A percentile compares a stretch with the other conserved stretches of the same genome.
Conservation (phyloP, 30 jellyfish, hydroid and myxozoan species). For the Cassiopea xamachana region DNA sequence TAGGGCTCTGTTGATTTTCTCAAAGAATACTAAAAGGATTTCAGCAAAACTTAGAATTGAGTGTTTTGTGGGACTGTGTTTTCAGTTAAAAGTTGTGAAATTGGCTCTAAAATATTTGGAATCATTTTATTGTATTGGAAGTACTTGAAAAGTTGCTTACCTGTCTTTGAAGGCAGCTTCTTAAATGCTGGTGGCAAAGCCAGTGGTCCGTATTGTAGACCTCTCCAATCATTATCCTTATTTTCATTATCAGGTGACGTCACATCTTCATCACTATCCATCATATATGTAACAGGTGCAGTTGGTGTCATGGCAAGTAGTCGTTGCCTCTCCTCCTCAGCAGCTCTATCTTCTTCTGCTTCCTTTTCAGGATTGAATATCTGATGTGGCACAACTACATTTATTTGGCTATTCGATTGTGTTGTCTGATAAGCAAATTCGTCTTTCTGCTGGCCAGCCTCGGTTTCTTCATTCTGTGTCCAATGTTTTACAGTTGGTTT, state of each 20-base stretch:
- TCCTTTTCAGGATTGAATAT: conserved; percentile 69
- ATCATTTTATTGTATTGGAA: not conserved
- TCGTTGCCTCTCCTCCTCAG: conserved; percentile 59
- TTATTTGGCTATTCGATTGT: not conserved
- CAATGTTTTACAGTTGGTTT: conserved; percentile 30
- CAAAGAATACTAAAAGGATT: too few species aligned
- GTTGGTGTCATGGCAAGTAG: conserved; percentile 42
- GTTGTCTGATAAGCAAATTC: conserved; percentile 20
- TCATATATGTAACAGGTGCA: conserved; percentile 64
- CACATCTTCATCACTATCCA: conserved; percentile 72
- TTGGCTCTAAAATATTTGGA: not conserved
- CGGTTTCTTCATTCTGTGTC: conserved; percentile 36
- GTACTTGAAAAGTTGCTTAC: not conserved
- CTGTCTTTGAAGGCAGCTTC: conserved; percentile 29
- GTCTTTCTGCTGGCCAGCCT: conserved; percentile 47
- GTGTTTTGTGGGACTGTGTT: too few species aligned
- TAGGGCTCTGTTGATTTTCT: too few species aligned
- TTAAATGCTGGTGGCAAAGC: conserved; percentile 78
- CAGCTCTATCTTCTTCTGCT: conserved; percentile 44
- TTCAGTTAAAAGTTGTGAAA: too few species aligned
- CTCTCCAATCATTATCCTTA: conserved; percentile 72
- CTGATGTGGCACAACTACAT: conserved; percentile 54
- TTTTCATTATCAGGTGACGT: conserved; percentile 69
- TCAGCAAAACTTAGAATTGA: too few species aligned
- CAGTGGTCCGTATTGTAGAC: conserved; percentile 70